Percentiles rank a stretch among this genome's conserved stretches.
These are phyloP conservation scores for Entosphenus tridentatus DNA, from an alignment of 2,113 vertebrate species.

Conservation along the genomic window DNA sequence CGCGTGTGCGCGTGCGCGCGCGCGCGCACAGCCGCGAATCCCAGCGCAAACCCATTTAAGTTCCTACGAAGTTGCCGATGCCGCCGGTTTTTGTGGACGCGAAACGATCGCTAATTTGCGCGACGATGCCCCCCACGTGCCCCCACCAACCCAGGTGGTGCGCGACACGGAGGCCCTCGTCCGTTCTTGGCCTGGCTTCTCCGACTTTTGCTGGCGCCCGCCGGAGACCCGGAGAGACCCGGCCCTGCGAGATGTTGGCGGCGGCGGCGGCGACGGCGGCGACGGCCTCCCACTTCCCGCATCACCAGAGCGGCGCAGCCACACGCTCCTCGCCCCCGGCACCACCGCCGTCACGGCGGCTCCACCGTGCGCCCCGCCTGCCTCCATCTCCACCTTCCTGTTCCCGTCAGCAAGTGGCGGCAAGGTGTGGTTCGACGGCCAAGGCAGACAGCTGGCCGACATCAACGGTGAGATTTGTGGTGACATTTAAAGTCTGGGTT, in stretches of 20 bases:
- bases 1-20: too few relatives aligned
- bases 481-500: too few relatives aligned
- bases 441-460: conserved; percentile 81
- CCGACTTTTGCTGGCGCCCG: conserved; percentile 92
- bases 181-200: conserved; percentile 73
- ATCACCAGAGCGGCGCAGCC: too few relatives aligned
- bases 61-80: too few relatives aligned
- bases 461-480: conserved; percentile 39
- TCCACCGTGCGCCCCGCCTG: conserved; percentile 57
- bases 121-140: too few relatives aligned
- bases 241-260: conserved; percentile 36
- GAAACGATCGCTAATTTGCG: too few relatives aligned
- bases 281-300: too few relatives aligned
- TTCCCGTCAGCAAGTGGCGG: conserved; percentile 75
- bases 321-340: conserved; percentile 23
- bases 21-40: too few relatives aligned
- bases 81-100: too few relatives aligned
- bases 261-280: too few relatives aligned
- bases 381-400: conserved; percentile 79
- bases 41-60: too few relatives aligned
- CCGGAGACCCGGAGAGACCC: conserved; percentile 62
- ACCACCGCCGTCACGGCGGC: too few relatives aligned
- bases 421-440: conserved; percentile 85
- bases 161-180: conserved; percentile 62
- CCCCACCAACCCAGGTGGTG: conserved; percentile 26